These are phyloP conservation scores for Empidonax traillii DNA, from an alignment of 2,113 vertebrate species.

Conservation along the genomic window DNA sequence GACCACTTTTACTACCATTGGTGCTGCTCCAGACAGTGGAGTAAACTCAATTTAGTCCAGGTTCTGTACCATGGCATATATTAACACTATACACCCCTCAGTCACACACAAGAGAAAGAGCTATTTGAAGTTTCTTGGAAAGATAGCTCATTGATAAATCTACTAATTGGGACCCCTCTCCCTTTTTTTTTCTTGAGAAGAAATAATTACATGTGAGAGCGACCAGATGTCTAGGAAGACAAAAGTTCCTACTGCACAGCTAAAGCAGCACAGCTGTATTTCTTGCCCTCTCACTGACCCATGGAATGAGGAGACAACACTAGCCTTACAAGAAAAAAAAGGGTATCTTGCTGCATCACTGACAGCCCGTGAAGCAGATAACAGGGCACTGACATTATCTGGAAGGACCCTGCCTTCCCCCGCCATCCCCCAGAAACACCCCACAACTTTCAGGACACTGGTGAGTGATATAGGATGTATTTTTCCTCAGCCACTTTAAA, in stretches of 20 bases:
- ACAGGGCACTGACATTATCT: background rate
- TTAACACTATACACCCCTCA: background rate
- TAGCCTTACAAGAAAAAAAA: background rate
- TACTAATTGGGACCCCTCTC: background rate
- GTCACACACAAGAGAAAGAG: background rate
- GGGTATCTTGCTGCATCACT: background rate
- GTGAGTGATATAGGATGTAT: accelerated
- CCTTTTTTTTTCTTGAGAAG: background rate
- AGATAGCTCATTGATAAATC: background rate
- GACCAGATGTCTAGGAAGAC: background rate
- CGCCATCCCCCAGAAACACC: accelerated
- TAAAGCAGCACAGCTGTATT: background rate
- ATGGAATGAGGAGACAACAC: accelerated
- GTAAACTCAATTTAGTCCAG: background rate
- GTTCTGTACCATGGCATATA: background rate
- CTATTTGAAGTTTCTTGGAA: background rate
- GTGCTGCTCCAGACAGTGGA: background rate
- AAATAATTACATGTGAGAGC: background rate
- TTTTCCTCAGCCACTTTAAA: background rate
- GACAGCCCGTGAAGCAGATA: background rate
- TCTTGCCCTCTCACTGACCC: background rate
- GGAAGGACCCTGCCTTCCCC: background rate
- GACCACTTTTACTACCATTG: background rate
- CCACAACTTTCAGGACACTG: background rate
- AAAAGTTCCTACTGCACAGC: background rate